Conservation (phyloP, 2,888 invertebrate species). For the Nymphalis c-album region DNA sequence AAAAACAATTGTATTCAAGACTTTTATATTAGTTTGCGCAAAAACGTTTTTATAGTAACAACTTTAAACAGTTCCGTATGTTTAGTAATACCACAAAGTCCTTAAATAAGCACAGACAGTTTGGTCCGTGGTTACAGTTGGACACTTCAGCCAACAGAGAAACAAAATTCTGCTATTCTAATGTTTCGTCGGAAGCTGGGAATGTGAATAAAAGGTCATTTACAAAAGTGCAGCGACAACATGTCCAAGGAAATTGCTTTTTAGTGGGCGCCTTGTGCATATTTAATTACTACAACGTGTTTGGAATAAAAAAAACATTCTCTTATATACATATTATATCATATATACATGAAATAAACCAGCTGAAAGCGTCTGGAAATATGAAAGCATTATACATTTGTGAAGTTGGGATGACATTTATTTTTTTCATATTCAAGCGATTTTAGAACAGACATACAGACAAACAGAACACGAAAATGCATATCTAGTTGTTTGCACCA, state of each 20-base stretch:
- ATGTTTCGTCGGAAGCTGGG: slow-evolving; percentile 39
- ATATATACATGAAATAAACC: background rate
- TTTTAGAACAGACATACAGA: no score
- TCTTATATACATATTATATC: background rate
- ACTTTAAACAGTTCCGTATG: slow-evolving; percentile 22
- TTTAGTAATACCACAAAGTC: slow-evolving; percentile 31
- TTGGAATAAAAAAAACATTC: background rate
- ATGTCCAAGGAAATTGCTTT: slow-evolving; percentile 26
- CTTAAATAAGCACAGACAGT: slow-evolving; percentile 35
- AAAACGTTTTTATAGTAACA: slow-evolving; percentile 14
- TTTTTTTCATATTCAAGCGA: no score
- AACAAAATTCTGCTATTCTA: slow-evolving; percentile 40
- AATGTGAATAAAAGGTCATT: slow-evolving; percentile 40
- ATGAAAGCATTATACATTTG: no score
- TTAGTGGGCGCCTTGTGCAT: slow-evolving; percentile 9
- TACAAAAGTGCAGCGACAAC: slow-evolving; percentile 28
- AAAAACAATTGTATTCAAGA: background rate
- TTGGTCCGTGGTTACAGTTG: slow-evolving; percentile 39
- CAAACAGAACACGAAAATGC: no score
- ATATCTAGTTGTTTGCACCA: no score
- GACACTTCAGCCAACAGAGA: slow-evolving; percentile 37
- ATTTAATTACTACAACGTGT: slow-evolving; percentile 12
- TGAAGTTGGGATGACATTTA: no score
- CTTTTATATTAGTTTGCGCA: slow-evolving; percentile 1
- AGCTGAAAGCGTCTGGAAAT: no score